Conservation (phyloP, 37 sponge, comb jelly and placozoan genomes). For the Crambe crambe region DNA sequence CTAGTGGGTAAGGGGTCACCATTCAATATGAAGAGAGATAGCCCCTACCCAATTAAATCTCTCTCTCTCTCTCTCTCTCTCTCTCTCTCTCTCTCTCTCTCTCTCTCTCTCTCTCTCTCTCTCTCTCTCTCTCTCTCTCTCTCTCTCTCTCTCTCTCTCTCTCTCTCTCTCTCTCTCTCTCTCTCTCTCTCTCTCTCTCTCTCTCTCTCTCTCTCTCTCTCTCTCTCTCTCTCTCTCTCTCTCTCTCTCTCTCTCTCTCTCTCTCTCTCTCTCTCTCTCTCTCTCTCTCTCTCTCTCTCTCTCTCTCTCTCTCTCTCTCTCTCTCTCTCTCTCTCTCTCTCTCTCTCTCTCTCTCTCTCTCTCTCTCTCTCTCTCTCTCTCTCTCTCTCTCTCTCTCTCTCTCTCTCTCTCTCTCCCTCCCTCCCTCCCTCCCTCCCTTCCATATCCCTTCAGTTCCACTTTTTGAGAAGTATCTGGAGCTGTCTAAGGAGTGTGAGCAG, state of each 20-base stretch:
- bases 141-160: conserved; percentile 52
- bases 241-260: conserved; percentile 63
- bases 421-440: conserved; percentile 15
- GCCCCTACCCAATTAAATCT: neutral
- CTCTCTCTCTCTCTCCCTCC: conserved; percentile 11
- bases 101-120: conserved; percentile 24
- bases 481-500: conserved; percentile 10
- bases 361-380: conserved; percentile 32
- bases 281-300: conserved; percentile 38
- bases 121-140: conserved; percentile 30
- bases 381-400: conserved; percentile 6
- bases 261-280: conserved; percentile 53
- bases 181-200: conserved; percentile 10
- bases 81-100: conserved; percentile 43
- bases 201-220: conserved; percentile 52
- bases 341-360: conserved; percentile 35
- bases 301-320: conserved; percentile 22
- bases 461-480: conserved; percentile 33
- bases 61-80: conserved; percentile 54
- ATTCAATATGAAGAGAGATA: neutral
- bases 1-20: no score
- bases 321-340: conserved; percentile 32
- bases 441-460: conserved; percentile 20
- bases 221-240: conserved; percentile 59
- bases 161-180: conserved; percentile 28